phyloP scores from a whole-genome alignment of 1,140 invertebrate genomes.

The Aphidius gifuensis region DNA sequence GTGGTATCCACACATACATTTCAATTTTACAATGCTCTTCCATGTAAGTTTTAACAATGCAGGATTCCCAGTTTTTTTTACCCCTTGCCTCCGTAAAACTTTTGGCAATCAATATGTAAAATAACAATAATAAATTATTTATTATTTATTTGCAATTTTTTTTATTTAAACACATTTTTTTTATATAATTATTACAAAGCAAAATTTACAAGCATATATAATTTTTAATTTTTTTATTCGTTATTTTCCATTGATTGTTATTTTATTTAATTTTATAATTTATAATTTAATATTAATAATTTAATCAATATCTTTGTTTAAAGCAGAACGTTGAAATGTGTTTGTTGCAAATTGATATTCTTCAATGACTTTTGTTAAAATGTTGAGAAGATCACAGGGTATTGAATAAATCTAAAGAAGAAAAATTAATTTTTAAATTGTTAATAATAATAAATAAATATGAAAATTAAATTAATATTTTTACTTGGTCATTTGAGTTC shows the following conservation, averaged over 20 bases:
- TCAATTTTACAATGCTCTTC: too few species aligned
- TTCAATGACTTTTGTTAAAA: slow-evolving; percentile 3
- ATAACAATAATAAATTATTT: too few species aligned
- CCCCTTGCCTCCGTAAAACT: too few species aligned
- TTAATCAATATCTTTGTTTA: slow-evolving; percentile 12
- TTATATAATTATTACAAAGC: too few species aligned
- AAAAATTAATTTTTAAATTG: background rate
- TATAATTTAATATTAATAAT: background rate
- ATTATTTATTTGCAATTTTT: too few species aligned
- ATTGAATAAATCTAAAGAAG: slow-evolving; percentile 16
- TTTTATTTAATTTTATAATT: background rate
- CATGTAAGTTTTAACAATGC: too few species aligned
- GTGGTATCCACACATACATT: too few species aligned
- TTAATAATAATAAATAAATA: slow-evolving; percentile 5
- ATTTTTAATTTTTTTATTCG: too few species aligned
- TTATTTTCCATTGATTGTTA: background rate
- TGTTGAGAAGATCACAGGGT: slow-evolving; percentile 19
- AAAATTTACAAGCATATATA: too few species aligned
- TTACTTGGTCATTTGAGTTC: slow-evolving; percentile 52
- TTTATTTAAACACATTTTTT: too few species aligned
- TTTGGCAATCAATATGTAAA: too few species aligned
- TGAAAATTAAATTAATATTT: slow-evolving; percentile 9
- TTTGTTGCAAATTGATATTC: background rate
- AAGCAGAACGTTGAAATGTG: background rate
- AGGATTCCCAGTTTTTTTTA: too few species aligned